Percentiles rank a stretch among this genome's conserved stretches.
These are phyloP conservation scores for Volucella inanis DNA, from an alignment of 2,888 invertebrate species.

Conservation along the genomic window DNA sequence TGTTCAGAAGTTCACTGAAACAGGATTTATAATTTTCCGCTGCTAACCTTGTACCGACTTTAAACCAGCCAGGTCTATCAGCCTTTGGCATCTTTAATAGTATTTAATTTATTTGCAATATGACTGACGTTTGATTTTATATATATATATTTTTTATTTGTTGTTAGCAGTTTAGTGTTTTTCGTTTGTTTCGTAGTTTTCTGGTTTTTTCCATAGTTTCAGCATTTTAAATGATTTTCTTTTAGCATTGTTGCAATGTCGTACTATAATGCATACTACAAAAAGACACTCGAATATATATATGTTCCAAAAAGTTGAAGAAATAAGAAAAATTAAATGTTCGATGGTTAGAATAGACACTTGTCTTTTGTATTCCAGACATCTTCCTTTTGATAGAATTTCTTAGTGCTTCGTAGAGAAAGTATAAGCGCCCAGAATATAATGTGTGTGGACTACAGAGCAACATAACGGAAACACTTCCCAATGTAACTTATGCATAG, in stretches of 20 bases:
- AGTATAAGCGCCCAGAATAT: too few relatives aligned
- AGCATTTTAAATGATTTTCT: not conserved
- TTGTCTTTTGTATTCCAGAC: too few relatives aligned
- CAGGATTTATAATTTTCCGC: not conserved
- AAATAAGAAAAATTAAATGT: too few relatives aligned
- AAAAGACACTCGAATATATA: too few relatives aligned
- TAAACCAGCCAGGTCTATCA: not conserved
- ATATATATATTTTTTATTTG: not conserved
- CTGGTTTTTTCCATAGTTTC: not conserved
- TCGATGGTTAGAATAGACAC: too few relatives aligned
- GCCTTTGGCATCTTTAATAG: not conserved
- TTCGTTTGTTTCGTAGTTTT: too few relatives aligned
- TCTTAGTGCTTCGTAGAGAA: too few relatives aligned
- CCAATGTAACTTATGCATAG: too few relatives aligned
- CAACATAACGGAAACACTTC: too few relatives aligned
- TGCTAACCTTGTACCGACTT: not conserved
- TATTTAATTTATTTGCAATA: not conserved
- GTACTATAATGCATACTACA: not conserved
- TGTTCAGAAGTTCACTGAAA: not conserved
- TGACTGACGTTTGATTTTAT: not conserved
- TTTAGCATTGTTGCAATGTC: not conserved
- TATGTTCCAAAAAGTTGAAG: too few relatives aligned
- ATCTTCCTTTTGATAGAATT: too few relatives aligned
- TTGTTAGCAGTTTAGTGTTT: not conserved
- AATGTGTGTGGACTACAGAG: too few relatives aligned